These are phyloP conservation scores for Liposcelis brunnea DNA, from an alignment of 2,888 invertebrate species.

Conservation along the genomic window DNA sequence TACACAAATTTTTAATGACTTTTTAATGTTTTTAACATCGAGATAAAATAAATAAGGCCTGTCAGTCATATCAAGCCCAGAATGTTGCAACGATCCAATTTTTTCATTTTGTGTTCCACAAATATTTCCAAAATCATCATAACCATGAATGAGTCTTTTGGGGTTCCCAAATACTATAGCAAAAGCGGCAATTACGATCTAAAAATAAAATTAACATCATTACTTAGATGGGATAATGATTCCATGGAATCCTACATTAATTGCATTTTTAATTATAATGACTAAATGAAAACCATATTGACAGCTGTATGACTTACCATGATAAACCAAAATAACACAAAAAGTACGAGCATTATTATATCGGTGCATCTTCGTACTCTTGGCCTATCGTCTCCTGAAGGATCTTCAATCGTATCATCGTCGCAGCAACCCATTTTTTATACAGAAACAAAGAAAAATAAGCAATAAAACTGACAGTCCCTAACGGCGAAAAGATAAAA, in stretches of 20 bases:
- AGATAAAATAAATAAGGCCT: conserved; percentile 70
- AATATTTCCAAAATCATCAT: conserved; percentile 87
- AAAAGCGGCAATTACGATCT: conserved; percentile 72
- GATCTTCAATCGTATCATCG: conserved; percentile 24
- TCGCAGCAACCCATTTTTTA: conserved; percentile 21
- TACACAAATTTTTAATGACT: conserved; percentile 76
- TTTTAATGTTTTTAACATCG: conserved; percentile 55
- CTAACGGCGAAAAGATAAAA: no score
- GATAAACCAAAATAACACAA: conserved; percentile 63
- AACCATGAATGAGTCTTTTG: conserved; percentile 69
- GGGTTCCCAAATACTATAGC: conserved; percentile 81
- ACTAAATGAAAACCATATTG: conserved; percentile 7
- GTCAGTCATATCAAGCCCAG: conserved; percentile 63
- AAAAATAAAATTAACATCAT: conserved; percentile 19
- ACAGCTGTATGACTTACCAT: conserved; percentile 43
- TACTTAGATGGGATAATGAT: conserved; percentile 2
- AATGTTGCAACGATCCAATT: conserved; percentile 51
- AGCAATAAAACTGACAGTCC: no score
- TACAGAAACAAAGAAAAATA: neutral
- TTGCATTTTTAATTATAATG: conserved; percentile 14
- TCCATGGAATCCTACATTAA: no score
- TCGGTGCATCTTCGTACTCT: conserved; percentile 62
- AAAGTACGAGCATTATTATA: conserved; percentile 61
- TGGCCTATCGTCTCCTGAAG: conserved; percentile 27
- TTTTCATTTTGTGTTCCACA: conserved; percentile 75